phyloP scores from a whole-genome alignment of 2,888 invertebrate genomes.

The Hyppa rectilinea region DNA sequence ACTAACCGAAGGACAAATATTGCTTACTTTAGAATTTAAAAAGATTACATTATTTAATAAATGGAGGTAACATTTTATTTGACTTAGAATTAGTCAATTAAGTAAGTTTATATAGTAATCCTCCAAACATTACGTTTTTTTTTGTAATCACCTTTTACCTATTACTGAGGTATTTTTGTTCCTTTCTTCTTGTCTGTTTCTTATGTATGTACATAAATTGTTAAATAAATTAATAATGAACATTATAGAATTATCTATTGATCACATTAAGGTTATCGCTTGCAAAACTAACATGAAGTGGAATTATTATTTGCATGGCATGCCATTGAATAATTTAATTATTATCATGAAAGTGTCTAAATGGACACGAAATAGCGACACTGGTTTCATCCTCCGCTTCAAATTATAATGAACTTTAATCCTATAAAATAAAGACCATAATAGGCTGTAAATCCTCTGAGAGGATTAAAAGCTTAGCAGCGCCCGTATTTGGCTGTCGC shows the following conservation, averaged over 20 bases:
- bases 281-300: background rate
- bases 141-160: too few species aligned
- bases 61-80: background rate
- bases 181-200: too few species aligned
- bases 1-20: constrained; percentile 26
- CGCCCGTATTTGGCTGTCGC: constrained; percentile 45
- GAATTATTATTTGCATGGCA: background rate
- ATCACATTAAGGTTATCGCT: too few species aligned
- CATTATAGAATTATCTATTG: too few species aligned
- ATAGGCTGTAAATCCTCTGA: constrained; percentile 18
- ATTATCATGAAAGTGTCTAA: constrained; percentile 10
- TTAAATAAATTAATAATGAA: too few species aligned
- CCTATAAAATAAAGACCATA: constrained; percentile 32
- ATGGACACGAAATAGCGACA: constrained; percentile 16
- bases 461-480: constrained; percentile 57
- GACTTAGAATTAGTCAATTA: too few species aligned
- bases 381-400: background rate
- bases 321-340: constrained; percentile 21
- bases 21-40: constrained; percentile 5
- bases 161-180: too few species aligned
- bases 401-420: constrained; percentile 45
- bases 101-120: too few species aligned
- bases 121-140: too few species aligned
- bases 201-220: too few species aligned
- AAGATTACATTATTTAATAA: background rate